A percentile compares a stretch with the other conserved stretches of the same genome.
These are phyloP conservation scores for Prosapia bicincta DNA, from an alignment of 2,888 invertebrate genomes.

Conservation along the genomic window DNA sequence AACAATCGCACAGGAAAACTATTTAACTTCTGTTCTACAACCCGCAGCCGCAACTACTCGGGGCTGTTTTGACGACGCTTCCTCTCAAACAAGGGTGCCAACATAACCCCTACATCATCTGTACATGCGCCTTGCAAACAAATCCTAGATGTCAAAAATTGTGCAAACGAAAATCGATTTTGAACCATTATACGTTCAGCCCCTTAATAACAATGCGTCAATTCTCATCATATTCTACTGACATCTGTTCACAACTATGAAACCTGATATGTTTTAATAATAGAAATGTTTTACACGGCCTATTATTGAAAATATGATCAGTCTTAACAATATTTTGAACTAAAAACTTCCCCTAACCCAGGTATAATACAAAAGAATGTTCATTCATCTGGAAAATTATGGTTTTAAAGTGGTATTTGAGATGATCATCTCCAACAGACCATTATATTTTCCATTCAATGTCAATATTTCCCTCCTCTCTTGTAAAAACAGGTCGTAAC, in stretches of 20 bases:
- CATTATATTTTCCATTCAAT: background rate
- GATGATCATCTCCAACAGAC: background rate
- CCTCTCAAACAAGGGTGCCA: background rate
- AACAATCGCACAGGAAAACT: background rate
- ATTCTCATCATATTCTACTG: background rate
- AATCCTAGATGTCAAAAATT: slow-evolving; percentile 2
- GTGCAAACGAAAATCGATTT: background rate
- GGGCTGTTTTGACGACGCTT: background rate
- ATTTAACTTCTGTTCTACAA: background rate
- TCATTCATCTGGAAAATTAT: background rate
- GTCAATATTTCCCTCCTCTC: background rate
- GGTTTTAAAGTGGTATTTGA: background rate
- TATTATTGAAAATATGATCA: background rate
- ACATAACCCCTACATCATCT: background rate
- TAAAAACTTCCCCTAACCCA: background rate
- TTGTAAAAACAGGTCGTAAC: too few relatives aligned
- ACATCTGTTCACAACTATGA: background rate
- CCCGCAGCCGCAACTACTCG: background rate
- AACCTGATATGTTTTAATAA: background rate
- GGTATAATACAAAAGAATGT: background rate
- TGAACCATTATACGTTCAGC: background rate
- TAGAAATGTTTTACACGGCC: background rate
- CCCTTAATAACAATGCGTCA: background rate
- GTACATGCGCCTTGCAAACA: background rate
- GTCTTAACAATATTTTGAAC: background rate